Evolutionary conservation across 2,888 invertebrate species (phyloP), one percentile per base, ranked within the genome.

Genomic region (Ypsolopha sequella): DNA sequence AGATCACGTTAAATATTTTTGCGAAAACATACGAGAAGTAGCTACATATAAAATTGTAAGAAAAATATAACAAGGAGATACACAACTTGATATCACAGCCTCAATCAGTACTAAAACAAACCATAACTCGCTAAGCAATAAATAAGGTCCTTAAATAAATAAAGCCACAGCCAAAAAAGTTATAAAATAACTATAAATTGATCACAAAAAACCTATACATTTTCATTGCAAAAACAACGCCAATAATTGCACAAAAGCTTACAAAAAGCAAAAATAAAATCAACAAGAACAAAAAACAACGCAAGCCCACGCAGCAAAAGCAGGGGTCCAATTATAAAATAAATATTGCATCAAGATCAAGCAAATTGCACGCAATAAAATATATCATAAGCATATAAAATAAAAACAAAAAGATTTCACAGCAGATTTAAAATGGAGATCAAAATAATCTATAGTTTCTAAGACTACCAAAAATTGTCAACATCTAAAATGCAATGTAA

Each of bases 201-300:
- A n/a, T 38, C 6, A 8, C 38, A 10, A 38, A n/a, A 14, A 43
- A 43, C 7, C 43, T 11, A 10, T n/a, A 13, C 8, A 7, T 13
- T 43, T 6, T 43, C 43, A 14, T 43, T 13, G 24, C 24, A 24
- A 24, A 24, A 24, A 24, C 24, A 24, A 24, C 24, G 24, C 24
- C 24, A 24, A 24, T 24, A 24, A 47, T 47, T 47, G 47, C 47
- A 47, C 47, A 13, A 47, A 47, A 47, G 47, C 47, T 47, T 47
- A 36, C 47, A n/a, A 50, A 46, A 47, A 11, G 14, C 36, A 41
- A 24, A 24, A 36, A 47, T 45, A 34, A 35, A 46, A 46, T 14
- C 43, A 43, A 11, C 43, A 43, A 13, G 14, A 43, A 43, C 24
- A 43, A 14, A 9, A 24, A 43, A 43, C 13, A 43, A 43, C 24